phyloP scores from a whole-genome alignment of 2,113 vertebrate genomes.

The Acrocephalus kingi region DNA sequence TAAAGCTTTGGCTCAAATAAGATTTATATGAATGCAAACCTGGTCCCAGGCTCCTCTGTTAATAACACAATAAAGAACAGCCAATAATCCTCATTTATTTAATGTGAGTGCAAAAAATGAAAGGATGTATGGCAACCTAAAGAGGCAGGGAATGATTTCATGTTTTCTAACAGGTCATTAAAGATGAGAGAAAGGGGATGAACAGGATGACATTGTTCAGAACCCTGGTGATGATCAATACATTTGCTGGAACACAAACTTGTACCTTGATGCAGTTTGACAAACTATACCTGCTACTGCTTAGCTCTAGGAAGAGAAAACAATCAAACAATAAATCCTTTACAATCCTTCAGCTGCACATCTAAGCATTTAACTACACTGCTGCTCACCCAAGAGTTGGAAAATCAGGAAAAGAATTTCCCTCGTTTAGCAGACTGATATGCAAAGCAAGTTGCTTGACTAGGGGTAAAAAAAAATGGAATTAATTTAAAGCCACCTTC shows the following conservation, averaged over 20 bases:
- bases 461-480: neutral
- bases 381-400: neutral
- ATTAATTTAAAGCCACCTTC: constrained; percentile 33
- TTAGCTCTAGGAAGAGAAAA: constrained; percentile 5
- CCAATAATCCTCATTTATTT: neutral
- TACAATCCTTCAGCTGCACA: neutral
- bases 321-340: neutral
- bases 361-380: neutral
- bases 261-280: neutral
- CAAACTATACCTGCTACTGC: neutral
- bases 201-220: neutral
- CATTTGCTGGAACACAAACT: neutral
- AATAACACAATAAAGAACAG: neutral
- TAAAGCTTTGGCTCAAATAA: neutral
- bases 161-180: neutral
- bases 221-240: neutral
- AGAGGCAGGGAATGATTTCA: neutral
- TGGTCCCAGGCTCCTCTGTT: neutral
- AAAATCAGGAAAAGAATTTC: neutral
- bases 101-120: neutral
- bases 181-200: neutral
- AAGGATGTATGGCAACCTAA: neutral
- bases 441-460: neutral
- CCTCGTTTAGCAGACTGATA: neutral
- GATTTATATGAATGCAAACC: neutral